These are phyloP conservation scores for Notospermus geniculatus DNA, from an alignment of 1,140 invertebrate species.

Conservation along the genomic window DNA sequence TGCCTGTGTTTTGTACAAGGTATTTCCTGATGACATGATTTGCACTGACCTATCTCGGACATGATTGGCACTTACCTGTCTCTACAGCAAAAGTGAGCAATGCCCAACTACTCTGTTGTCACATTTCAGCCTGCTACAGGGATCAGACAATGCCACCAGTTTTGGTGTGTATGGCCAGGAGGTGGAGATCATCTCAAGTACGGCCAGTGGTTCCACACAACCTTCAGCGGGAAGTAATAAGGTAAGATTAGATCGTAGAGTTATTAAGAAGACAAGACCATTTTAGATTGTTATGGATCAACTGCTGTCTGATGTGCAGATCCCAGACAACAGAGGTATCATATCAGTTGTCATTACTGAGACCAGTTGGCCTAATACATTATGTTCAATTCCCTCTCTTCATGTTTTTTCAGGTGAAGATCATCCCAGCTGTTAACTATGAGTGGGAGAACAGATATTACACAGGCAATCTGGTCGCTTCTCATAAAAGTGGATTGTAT, in stretches of 20 bases:
- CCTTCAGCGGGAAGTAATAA: conserved; percentile 57
- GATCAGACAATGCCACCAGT: conserved; percentile 69
- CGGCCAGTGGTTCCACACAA: conserved; percentile 42
- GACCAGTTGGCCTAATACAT: neutral
- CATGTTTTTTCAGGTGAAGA: conserved; percentile 79
- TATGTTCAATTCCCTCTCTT: too few species aligned
- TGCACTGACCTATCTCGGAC: too few species aligned
- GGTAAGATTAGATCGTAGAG: too few species aligned
- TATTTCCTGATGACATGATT: too few species aligned
- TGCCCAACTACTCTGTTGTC: conserved; percentile 17
- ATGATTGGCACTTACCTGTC: neutral
- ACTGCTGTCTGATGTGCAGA: neutral
- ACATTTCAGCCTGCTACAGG: conserved; percentile 65
- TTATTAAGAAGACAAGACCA: too few species aligned
- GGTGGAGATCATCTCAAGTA: conserved; percentile 69
- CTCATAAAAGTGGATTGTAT: conserved; percentile 80
- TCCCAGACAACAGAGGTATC: neutral
- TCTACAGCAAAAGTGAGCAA: neutral
- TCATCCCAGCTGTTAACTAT: conserved; percentile 88
- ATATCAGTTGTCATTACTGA: neutral
- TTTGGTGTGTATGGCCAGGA: conserved; percentile 67
- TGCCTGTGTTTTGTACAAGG: too few species aligned
- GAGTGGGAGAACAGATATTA: conserved; percentile 87
- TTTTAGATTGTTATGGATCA: neutral
- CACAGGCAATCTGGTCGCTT: conserved; percentile 80